A percentile compares a stretch with the other conserved stretches of the same genome.
Evolutionary conservation across 2,888 invertebrate genomes (phyloP).

Genomic region (Pseudococcus jackbeardsleyi): DNA sequence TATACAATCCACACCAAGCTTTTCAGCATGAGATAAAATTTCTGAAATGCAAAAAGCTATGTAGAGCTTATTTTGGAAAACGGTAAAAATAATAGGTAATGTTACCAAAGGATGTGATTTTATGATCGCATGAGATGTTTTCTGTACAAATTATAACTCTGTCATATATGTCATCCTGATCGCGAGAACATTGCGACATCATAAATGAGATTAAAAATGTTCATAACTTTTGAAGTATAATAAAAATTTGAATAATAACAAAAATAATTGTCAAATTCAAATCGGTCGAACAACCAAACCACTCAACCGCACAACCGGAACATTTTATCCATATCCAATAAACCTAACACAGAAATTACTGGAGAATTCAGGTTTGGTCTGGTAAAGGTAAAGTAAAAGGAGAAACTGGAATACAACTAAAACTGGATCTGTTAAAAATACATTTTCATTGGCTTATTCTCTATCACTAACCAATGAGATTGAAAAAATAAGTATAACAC

Average conservation of each 20-base stretch:
- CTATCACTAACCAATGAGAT: too few relatives aligned
- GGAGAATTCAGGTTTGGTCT: too few relatives aligned
- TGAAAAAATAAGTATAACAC: too few relatives aligned
- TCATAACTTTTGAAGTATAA: neutral
- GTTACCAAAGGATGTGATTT: neutral
- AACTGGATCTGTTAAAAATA: too few relatives aligned
- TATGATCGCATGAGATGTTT: neutral
- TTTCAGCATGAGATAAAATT: constrained; percentile 64
- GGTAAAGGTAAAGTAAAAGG: too few relatives aligned
- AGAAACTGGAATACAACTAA: too few relatives aligned
- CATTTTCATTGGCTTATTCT: too few relatives aligned
- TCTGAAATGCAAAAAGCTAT: constrained; percentile 51
- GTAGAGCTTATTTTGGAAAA: neutral
- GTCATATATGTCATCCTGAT: neutral
- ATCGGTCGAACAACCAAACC: too few relatives aligned
- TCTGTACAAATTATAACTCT: constrained; percentile 42
- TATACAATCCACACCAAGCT: constrained; percentile 62
- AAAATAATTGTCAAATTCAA: too few relatives aligned
- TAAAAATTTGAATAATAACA: neutral
- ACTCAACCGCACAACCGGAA: too few relatives aligned
- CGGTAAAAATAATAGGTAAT: neutral
- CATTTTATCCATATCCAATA: too few relatives aligned
- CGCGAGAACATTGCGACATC: neutral
- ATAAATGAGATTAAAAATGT: neutral
- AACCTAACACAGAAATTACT: too few relatives aligned